These are phyloP conservation scores for Pycnonotus jocosus DNA, from an alignment of 2,113 vertebrate species.

Conservation along the genomic window DNA sequence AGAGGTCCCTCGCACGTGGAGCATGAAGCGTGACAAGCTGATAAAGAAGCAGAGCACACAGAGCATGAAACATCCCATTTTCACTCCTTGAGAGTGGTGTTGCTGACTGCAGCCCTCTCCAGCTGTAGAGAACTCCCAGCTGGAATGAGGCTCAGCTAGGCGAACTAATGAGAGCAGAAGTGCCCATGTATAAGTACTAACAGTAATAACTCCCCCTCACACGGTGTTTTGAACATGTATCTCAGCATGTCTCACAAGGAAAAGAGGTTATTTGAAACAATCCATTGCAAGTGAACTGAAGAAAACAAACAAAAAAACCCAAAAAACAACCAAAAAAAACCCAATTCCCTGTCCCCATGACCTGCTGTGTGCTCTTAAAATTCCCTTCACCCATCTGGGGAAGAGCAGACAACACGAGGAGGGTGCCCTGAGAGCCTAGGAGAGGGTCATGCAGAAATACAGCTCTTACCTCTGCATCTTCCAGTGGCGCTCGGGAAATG, in stretches of 20 bases:
- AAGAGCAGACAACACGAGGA: neutral
- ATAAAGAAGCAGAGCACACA: neutral
- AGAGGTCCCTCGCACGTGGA: conserved; percentile 79
- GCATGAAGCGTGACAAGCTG: conserved; percentile 87
- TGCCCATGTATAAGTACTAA: neutral
- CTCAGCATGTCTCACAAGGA: neutral
- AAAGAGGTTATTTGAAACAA: neutral
- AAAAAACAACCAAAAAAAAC: no score
- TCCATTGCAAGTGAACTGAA: neutral
- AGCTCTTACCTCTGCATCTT: conserved; percentile 81
- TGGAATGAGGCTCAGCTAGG: neutral
- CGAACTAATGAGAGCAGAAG: neutral
- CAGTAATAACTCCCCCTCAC: neutral
- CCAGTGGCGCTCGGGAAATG: conserved; percentile 69
- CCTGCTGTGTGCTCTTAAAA: neutral
- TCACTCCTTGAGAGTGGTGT: neutral
- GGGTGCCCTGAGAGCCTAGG: neutral
- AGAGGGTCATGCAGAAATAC: neutral
- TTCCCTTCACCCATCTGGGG: neutral
- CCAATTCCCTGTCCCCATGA: neutral
- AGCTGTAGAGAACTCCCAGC: neutral
- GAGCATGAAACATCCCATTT: neutral
- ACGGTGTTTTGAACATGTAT: neutral
- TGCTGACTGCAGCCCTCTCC: neutral
- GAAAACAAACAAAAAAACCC: neutral